phyloP scores from a whole-genome alignment of 2,113 vertebrate genomes.

The Aythya baeri region DNA sequence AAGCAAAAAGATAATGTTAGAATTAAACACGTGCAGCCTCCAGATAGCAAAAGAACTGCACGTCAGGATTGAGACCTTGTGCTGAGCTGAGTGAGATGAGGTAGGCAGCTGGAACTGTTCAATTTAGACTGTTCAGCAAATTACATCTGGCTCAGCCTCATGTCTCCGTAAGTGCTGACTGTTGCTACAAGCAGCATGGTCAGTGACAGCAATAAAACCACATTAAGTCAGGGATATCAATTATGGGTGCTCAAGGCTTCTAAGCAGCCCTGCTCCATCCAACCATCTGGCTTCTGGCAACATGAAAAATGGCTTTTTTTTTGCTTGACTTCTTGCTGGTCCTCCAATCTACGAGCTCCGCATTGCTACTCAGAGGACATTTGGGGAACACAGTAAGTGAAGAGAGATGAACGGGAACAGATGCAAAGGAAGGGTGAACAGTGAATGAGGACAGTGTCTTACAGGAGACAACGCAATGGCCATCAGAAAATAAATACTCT shows the following conservation, averaged over 20 bases:
- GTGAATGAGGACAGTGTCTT: neutral
- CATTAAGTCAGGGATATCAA: accelerated
- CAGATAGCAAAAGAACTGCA: accelerated
- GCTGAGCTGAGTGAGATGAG: neutral
- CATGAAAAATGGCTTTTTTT: neutral
- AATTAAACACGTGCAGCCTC: neutral
- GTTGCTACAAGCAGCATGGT: neutral
- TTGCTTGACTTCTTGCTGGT: neutral
- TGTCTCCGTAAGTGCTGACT: neutral
- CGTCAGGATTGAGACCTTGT: neutral
- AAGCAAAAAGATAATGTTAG: neutral
- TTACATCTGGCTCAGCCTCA: neutral
- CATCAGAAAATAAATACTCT: neutral
- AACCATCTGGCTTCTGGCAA: neutral
- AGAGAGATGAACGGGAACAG: neutral
- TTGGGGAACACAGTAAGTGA: neutral
- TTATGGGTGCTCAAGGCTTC: neutral
- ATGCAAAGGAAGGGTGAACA: neutral
- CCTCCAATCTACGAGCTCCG: neutral
- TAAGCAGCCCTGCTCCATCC: neutral
- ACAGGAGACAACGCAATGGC: neutral
- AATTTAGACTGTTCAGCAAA: neutral
- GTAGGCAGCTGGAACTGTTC: neutral
- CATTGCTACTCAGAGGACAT: neutral
- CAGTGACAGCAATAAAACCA: accelerated